Percentiles rank a stretch among this genome's conserved stretches.
Evolutionary conservation across 2,797 vertebrate genomes (phyloP).

Genomic region (Sebastes oblongus): DNA sequence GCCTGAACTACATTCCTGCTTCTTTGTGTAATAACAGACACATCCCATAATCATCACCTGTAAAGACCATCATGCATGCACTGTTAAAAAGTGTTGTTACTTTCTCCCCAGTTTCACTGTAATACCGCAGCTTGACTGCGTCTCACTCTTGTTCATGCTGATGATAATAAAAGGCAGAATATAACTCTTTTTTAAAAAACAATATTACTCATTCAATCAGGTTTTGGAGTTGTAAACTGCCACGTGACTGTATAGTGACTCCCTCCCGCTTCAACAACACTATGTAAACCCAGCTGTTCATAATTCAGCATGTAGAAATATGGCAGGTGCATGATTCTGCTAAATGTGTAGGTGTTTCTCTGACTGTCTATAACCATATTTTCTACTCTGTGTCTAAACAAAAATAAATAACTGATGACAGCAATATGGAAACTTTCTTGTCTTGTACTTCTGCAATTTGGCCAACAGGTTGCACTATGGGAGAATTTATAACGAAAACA

Average conservation of each 20-base stretch:
- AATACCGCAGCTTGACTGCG: conserved; percentile 13
- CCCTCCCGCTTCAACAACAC: conserved; percentile 17
- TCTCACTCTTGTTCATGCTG: not conserved
- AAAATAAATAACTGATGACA: conserved; percentile 49
- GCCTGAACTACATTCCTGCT: conserved; percentile 19
- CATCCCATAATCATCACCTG: not conserved
- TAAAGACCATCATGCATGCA: conserved; percentile 47
- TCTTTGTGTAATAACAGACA: conserved; percentile 8
- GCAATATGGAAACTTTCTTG: not conserved
- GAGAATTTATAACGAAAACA: not conserved
- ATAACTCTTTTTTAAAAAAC: conserved; percentile 18
- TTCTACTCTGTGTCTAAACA: conserved; percentile 55
- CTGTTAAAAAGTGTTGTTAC: conserved; percentile 4
- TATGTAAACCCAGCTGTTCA: conserved; percentile 37
- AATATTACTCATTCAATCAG: conserved; percentile 25
- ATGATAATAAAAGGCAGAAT: not conserved
- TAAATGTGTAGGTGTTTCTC: conserved; percentile 45
- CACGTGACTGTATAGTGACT: conserved; percentile 47
- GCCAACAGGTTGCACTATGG: conserved; percentile 38
- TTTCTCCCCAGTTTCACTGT: conserved; percentile 4
- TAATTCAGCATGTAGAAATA: conserved; percentile 53
- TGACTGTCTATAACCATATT: conserved; percentile 47
- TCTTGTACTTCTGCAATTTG: conserved; percentile 4
- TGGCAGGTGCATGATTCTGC: conserved; percentile 66
- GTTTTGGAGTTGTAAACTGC: conserved; percentile 51